Evolutionary conservation across 2,113 vertebrate species (phyloP).

Genomic region (Anser cygnoides): DNA sequence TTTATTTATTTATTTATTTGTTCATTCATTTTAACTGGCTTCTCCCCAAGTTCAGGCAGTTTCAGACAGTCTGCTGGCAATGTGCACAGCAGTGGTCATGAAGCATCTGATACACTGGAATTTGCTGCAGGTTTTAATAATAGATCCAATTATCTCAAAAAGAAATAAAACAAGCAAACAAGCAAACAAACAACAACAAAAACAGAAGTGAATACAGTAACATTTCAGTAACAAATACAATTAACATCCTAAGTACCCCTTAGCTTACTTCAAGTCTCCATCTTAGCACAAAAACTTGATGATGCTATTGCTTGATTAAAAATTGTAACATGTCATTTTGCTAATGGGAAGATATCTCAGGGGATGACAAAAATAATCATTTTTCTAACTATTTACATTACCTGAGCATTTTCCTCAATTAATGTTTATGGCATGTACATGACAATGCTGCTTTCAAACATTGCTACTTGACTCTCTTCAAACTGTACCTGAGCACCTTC

Average conservation of each 20-base stretch:
- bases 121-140: constrained; percentile 16
- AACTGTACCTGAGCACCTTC: background rate
- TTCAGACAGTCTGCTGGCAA: constrained; percentile 24
- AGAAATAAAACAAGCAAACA: background rate
- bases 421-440: background rate
- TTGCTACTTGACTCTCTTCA: background rate
- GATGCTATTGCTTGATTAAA: background rate
- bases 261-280: background rate
- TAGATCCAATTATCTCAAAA: background rate
- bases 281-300: background rate
- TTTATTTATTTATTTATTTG: background rate
- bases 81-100: background rate
- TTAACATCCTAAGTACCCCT: background rate
- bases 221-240: constrained; percentile 9
- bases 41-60: background rate
- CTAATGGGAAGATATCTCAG: background rate
- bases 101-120: background rate
- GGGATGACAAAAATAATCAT: background rate
- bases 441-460: background rate
- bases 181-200: background rate
- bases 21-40: background rate
- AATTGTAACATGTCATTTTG: background rate
- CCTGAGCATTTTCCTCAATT: background rate
- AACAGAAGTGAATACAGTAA: background rate
- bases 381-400: background rate